Conservation (phyloP, 2,888 invertebrate genomes). For the Epinotia demarniana region DNA sequence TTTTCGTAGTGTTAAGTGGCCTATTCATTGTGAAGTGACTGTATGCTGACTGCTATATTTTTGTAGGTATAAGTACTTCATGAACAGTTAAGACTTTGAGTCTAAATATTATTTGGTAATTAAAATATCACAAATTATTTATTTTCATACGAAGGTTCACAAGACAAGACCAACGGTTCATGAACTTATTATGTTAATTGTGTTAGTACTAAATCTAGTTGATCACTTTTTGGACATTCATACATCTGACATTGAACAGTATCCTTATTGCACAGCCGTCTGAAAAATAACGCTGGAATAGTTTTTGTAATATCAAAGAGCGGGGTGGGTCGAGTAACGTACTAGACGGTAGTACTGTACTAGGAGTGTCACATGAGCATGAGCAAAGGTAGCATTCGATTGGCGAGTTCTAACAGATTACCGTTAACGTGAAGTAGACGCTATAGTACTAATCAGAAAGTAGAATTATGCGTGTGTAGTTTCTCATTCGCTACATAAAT, state of each 20-base stretch:
- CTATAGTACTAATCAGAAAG: conserved; percentile 42
- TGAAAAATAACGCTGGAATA: conserved; percentile 78
- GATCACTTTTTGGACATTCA: conserved; percentile 81
- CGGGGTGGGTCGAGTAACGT: conserved; percentile 54
- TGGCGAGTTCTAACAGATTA: conserved; percentile 33
- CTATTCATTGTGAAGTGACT: conserved; percentile 60
- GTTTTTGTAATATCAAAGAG: conserved; percentile 85
- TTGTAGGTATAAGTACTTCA: conserved; percentile 69
- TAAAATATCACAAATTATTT: conserved; percentile 13
- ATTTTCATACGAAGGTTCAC: background rate
- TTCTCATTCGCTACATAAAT: conserved; percentile 75
- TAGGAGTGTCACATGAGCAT: conserved; percentile 31
- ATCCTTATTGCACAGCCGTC: conserved; percentile 82
- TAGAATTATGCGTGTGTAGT: conserved; percentile 75
- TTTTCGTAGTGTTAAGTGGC: conserved; percentile 21
- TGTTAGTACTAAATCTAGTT: conserved; percentile 80
- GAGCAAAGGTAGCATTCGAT: conserved; percentile 23
- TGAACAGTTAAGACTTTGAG: conserved; percentile 68
- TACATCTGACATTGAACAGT: conserved; percentile 79
- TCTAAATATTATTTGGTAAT: conserved; percentile 26
- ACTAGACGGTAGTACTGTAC: conserved; percentile 11
- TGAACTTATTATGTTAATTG: conserved; percentile 75
- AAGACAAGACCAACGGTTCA: conserved; percentile 68
- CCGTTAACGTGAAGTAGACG: conserved; percentile 37
- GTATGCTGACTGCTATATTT: conserved; percentile 61